phyloP scores from a whole-genome alignment of 2,797 vertebrate species.

The Tangara arthus region DNA sequence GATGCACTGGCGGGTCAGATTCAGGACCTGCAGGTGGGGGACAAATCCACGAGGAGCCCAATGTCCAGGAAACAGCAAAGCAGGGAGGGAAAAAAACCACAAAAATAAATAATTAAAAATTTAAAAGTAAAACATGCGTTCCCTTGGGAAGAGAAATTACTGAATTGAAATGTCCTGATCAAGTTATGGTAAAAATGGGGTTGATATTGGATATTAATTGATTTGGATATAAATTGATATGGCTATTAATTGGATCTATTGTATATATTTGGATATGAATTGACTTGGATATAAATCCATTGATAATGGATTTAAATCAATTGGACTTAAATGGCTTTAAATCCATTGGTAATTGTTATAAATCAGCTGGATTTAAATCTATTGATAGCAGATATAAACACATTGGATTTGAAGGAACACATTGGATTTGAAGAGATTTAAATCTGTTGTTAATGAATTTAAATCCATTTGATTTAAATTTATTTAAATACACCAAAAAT shows the following conservation, averaged over 20 bases:
- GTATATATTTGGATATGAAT: too few species aligned
- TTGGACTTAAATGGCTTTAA: background rate
- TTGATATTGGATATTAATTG: background rate
- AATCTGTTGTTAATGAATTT: background rate
- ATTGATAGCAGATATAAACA: background rate
- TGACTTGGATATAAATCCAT: background rate
- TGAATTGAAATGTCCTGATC: background rate
- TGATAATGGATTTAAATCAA: background rate
- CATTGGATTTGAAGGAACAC: background rate
- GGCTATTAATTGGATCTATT: background rate
- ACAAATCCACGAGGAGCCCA: background rate
- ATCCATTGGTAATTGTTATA: background rate
- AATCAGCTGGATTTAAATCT: background rate
- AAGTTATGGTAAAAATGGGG: background rate
- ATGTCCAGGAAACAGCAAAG: background rate
- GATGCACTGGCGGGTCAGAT: slow-evolving; percentile 83
- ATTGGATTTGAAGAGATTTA: background rate
- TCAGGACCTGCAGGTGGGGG: slow-evolving; percentile 76
- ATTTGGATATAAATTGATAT: background rate
- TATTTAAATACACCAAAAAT: background rate
- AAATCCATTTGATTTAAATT: background rate
- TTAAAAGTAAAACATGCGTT: fast-evolving
- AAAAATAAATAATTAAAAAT: fast-evolving
- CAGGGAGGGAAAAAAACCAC: too few species aligned
- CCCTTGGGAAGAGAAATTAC: background rate